Conservation (phyloP, 2,888 invertebrate species). For the Cerastis rubricosa region DNA sequence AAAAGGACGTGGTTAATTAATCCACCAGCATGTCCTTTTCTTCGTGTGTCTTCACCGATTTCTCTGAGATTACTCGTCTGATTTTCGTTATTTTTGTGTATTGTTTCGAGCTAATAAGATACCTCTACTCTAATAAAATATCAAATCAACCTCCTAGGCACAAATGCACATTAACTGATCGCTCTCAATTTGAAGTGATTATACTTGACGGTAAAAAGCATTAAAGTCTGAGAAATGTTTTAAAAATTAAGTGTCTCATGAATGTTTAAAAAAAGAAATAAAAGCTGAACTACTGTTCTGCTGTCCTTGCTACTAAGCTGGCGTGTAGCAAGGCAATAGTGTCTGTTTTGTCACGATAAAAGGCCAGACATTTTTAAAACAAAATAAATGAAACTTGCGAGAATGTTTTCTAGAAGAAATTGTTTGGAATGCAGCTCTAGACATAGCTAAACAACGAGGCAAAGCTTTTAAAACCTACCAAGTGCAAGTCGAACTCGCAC, state of each 20-base stretch:
- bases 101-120: background rate
- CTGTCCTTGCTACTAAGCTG: background rate
- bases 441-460: background rate
- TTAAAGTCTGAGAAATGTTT: background rate
- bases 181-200: background rate
- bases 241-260: background rate
- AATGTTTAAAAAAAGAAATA: background rate
- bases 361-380: background rate
- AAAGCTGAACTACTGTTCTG: background rate
- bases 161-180: too few relatives aligned
- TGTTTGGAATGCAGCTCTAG: background rate
- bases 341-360: constrained; percentile 26
- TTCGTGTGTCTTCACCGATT: too few relatives aligned
- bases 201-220: background rate
- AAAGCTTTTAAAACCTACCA: background rate
- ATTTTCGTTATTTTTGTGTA: too few relatives aligned
- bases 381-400: background rate
- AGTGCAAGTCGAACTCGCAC: too few relatives aligned
- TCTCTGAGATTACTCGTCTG: too few relatives aligned
- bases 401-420: background rate
- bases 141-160: too few relatives aligned
- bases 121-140: background rate
- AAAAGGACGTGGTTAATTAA: too few relatives aligned
- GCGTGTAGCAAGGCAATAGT: background rate
- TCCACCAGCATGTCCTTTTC: too few relatives aligned